These are phyloP conservation scores for Periophthalmus magnuspinnatus DNA, from an alignment of 2,797 vertebrate species.

Conservation along the genomic window DNA sequence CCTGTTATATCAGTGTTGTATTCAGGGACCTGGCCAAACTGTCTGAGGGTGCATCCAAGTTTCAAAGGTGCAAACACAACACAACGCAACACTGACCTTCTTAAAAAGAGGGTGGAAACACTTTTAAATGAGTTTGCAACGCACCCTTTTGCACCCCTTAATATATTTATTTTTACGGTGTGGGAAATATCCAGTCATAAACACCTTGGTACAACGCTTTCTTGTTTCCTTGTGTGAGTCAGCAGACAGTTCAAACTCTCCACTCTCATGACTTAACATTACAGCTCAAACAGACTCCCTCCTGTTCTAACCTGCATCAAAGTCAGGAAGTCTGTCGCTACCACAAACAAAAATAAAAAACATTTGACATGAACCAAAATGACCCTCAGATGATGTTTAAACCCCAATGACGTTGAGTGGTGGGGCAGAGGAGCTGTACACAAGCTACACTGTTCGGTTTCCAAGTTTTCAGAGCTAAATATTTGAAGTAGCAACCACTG, in stretches of 20 bases:
- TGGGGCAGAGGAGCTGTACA: conserved; percentile 10
- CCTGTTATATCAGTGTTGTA: no score
- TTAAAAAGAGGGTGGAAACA: no score
- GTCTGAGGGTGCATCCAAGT: no score
- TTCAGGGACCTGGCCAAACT: no score
- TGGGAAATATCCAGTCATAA: background rate
- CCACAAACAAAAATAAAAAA: conserved; percentile 55
- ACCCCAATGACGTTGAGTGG: conserved; percentile 7
- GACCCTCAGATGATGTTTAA: conserved; percentile 31
- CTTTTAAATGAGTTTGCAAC: no score
- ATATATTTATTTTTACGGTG: background rate
- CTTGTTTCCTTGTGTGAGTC: conserved; percentile 1
- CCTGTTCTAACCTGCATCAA: conserved; percentile 52
- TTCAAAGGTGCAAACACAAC: no score
- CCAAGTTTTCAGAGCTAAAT: conserved; percentile 23
- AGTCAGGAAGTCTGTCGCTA: conserved; percentile 45
- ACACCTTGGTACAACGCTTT: background rate
- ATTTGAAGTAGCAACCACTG: conserved; percentile 15
- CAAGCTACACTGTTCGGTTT: conserved; percentile 5
- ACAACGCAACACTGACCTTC: no score
- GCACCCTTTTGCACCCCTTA: no score
- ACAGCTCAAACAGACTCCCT: conserved; percentile 56
- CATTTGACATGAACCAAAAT: conserved; percentile 35
- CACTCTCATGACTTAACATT: conserved; percentile 5
- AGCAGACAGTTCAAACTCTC: conserved; percentile 20